Base-by-base conservation (phyloP, 2,888 invertebrate species). In the Unio delphinus region DNA sequence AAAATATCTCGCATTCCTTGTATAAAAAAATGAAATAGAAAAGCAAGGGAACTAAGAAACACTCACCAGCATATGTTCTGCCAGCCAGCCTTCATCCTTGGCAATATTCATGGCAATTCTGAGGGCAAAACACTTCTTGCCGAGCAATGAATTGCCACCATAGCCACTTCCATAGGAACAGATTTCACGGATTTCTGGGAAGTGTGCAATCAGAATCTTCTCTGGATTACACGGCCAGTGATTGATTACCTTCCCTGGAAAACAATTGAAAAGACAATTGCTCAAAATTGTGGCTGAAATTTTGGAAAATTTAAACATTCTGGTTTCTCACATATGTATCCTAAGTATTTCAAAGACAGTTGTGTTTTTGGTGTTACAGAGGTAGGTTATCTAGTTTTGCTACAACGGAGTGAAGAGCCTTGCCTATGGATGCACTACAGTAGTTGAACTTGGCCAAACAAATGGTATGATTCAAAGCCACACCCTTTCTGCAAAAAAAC, bases 181-280 rank as follows among this genome's bases (percentile, higher is more conserved):
- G 78, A 97, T 96, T 88, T 96, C 96, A 82, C 95, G 94, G 66
- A 93, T 93, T n/a, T 92, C 92, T 0, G 96, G 96, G 76, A 93
- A 93, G 90, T 99, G 99, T 63, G 97, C 92, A 72, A 99, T 97
- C 80, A 99, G 94, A 34, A 96, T 96, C 69, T 96, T 93, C 70
- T 95, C 95, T 0, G 99, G 99, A 91, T 99, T 99, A 88, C 99
- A 99, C 0, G 98, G 98, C 99, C 99, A 99, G 81, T 91, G 91
- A 83, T 92, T 92, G 70, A 92, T 75, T 17, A 83, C 81, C 63
- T 80, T 80, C 30, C 82, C 85, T 85, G 68, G 2, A 65, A 72
- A 26, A 45, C n/a, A 23, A 59, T 11, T 3, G 2, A 11, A 59
- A 26, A 23, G 0, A 45, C 1, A 45, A 11, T 11, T 45, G 15